phyloP scores from a whole-genome alignment of 1,140 invertebrate species.

The Ceratina australensis region DNA sequence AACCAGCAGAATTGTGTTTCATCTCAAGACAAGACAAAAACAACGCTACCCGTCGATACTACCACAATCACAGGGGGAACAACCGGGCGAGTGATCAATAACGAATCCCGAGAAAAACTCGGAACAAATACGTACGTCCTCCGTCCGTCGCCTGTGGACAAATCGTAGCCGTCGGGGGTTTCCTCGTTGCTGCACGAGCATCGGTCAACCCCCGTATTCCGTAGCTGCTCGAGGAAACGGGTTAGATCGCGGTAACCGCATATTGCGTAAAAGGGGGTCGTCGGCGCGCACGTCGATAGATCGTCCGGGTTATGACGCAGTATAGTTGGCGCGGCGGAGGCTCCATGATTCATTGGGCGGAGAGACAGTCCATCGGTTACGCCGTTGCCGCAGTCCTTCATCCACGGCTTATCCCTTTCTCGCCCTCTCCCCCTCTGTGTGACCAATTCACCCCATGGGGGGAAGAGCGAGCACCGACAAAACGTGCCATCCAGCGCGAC shows the following conservation, averaged over 20 bases:
- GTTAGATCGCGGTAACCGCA: background rate
- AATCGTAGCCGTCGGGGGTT: background rate
- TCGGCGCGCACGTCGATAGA: constrained; percentile 23
- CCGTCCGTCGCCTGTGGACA: background rate
- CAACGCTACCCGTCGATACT: background rate
- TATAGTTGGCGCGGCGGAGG: constrained; percentile 27
- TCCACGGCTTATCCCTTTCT: constrained; percentile 55
- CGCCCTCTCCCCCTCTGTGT: background rate
- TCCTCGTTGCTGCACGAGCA: too few species aligned
- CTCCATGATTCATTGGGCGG: constrained; percentile 65
- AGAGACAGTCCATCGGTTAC: constrained; percentile 66
- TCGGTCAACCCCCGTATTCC: background rate
- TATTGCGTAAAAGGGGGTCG: constrained; percentile 11
- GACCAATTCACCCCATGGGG: constrained; percentile 16
- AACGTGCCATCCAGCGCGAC: constrained; percentile 55
- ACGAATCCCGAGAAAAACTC: background rate
- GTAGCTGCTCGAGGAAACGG: constrained; percentile 1
- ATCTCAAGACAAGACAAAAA: too few species aligned
- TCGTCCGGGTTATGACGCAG: constrained; percentile 17
- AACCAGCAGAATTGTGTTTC: background rate
- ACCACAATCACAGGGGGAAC: too few species aligned
- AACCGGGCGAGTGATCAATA: background rate
- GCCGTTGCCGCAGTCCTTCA: constrained; percentile 57
- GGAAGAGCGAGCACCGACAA: constrained; percentile 36
- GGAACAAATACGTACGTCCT: background rate